Conservation (phyloP, 2,888 invertebrate genomes). For the Drosophila cyrtoloma region DNA sequence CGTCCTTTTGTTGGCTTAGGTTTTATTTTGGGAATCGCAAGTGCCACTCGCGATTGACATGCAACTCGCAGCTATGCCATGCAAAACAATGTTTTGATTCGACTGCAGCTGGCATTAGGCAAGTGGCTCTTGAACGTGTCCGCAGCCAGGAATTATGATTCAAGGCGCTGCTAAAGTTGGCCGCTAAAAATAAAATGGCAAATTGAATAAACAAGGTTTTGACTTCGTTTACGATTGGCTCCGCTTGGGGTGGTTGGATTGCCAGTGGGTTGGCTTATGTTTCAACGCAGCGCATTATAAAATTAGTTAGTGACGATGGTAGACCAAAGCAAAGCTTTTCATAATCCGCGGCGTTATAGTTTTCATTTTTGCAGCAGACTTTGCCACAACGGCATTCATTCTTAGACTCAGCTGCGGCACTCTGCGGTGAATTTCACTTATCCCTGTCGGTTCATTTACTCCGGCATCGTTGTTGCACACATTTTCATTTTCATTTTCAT, state of each 20-base stretch:
- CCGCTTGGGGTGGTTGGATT: not conserved
- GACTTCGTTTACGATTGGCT: constrained; percentile 24
- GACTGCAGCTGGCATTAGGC: not conserved
- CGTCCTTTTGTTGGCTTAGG: constrained; percentile 45
- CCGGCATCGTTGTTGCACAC: constrained; percentile 30
- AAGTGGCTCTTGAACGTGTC: constrained; percentile 35
- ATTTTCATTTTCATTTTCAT: constrained; percentile 39
- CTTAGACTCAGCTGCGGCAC: constrained; percentile 1
- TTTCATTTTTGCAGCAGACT: constrained; percentile 17
- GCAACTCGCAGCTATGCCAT: constrained; percentile 27
- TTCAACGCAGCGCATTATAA: constrained; percentile 22
- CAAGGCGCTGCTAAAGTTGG: constrained; percentile 5
- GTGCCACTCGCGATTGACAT: constrained; percentile 41
- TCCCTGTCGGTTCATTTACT: constrained; percentile 50
- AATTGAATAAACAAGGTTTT: constrained; percentile 1
- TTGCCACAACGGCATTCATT: constrained; percentile 3
- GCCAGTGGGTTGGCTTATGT: not conserved
- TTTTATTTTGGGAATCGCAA: constrained; percentile 20
- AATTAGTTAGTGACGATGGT: constrained; percentile 22
- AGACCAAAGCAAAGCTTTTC: constrained; percentile 19
- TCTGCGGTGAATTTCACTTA: constrained; percentile 76
- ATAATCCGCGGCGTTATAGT: constrained; percentile 19
- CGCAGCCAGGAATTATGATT: constrained; percentile 18
- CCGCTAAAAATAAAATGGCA: not conserved
- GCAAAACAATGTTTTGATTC: constrained; percentile 19